Evolutionary conservation across 2,113 vertebrate species (phyloP).

Genomic region (Cynopterus brachyotis): DNA sequence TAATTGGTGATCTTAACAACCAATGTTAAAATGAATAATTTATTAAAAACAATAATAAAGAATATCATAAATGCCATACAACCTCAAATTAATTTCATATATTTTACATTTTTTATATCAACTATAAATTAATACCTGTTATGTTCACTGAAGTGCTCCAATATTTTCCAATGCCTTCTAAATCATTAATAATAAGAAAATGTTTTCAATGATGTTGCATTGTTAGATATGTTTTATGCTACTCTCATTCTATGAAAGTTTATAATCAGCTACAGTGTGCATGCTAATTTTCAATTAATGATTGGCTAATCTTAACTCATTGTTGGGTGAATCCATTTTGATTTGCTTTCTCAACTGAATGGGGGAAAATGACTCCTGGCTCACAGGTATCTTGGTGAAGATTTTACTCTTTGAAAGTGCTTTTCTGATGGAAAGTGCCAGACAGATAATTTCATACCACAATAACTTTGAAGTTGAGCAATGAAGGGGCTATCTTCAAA

Average conservation of each 20-base stretch:
- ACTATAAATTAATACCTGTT: constrained; percentile 12
- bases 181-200: constrained; percentile 47
- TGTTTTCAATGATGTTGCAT: constrained; percentile 8
- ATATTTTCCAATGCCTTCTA: constrained; percentile 39
- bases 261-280: background rate
- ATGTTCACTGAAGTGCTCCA: background rate
- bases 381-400: background rate
- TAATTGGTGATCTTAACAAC: constrained; percentile 54
- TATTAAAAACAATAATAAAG: constrained; percentile 35
- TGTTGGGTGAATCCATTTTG: constrained; percentile 19
- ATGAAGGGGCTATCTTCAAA: background rate
- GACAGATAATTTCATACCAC: constrained; percentile 30
- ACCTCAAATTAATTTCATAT: constrained; percentile 5
- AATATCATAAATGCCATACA: background rate
- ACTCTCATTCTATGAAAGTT: constrained; percentile 33
- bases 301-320: constrained; percentile 24
- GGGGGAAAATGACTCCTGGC: background rate
- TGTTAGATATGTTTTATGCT: constrained; percentile 23
- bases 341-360: constrained; percentile 42
- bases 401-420: constrained; percentile 38
- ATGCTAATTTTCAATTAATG: constrained; percentile 37
- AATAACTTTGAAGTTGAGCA: constrained; percentile 21
- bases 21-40: constrained; percentile 33
- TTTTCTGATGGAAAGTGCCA: constrained; percentile 20
- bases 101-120: constrained; percentile 52